These are phyloP conservation scores for Melolontha melolontha DNA, from an alignment of 2,888 invertebrate genomes.

Conservation along the genomic window DNA sequence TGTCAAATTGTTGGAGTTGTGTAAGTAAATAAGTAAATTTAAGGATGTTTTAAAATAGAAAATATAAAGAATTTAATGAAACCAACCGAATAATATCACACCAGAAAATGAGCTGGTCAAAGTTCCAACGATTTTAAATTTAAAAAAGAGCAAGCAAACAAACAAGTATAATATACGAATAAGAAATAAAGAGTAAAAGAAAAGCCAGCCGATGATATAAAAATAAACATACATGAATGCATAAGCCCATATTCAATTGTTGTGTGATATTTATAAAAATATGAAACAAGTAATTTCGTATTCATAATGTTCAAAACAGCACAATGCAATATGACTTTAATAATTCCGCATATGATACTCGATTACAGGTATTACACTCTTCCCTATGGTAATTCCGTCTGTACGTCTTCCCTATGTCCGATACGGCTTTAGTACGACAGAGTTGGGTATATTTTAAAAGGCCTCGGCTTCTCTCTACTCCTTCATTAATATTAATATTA, in stretches of 20 bases:
- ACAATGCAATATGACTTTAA: conserved; percentile 58
- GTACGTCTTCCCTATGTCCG: not conserved
- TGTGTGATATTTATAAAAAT: conserved; percentile 60
- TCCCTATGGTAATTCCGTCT: conserved; percentile 17
- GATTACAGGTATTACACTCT: conserved; percentile 49
- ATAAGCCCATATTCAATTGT: conserved; percentile 61
- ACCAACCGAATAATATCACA: too few relatives aligned
- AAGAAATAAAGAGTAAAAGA: conserved; percentile 20
- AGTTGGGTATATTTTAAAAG: not conserved
- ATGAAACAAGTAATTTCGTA: conserved; percentile 63
- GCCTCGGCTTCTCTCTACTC: not conserved
- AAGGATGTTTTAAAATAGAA: too few relatives aligned
- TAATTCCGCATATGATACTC: conserved; percentile 52
- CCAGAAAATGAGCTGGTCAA: too few relatives aligned
- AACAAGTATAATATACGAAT: too few relatives aligned
- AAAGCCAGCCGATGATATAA: conserved; percentile 56
- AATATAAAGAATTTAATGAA: too few relatives aligned
- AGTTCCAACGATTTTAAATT: too few relatives aligned
- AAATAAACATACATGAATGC: conserved; percentile 40
- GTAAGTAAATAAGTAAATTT: too few relatives aligned
- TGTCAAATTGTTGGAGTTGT: too few relatives aligned
- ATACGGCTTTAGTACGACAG: not conserved
- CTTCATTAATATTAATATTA: conserved; percentile 47
- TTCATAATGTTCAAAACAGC: conserved; percentile 61
- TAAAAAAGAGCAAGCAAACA: too few relatives aligned